Evolutionary conservation across 1,140 invertebrate genomes (phyloP), one percentile per base, ranked within the genome.

Genomic region (Delia radicum): DNA sequence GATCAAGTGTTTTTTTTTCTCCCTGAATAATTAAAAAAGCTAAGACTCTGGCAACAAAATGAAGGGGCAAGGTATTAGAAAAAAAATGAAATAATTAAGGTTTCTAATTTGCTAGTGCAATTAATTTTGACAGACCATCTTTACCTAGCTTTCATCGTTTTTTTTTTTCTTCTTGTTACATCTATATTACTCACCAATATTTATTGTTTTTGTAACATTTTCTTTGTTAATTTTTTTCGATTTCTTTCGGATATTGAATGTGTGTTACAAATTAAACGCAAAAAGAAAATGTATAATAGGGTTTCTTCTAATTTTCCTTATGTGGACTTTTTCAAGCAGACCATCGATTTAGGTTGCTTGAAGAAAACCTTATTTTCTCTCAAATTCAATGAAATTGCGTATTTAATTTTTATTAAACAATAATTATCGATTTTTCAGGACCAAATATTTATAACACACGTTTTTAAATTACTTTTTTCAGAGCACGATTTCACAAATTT

Each of bases 251-350:
- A 69, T 21, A 21, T 55, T 55, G 42, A 21, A 55, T 55, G n/a
- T 55, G 48, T 55, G 48, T 55, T 55, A 55, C 21, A 55, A 55
- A 55, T 55, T 55, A n/a, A 69, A 69, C 65, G 65, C 29, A 69
- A 21, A 69, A 69, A 69, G 65, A 37, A 69, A 69, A 69, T 69
- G 29, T 69, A 33, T 69, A 33, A 33, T 69, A 24, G 18, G 29
- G 29, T 33, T 29, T 67, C 48, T 55, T 55, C 18, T 29, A 67
- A 10, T 67, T 69, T 33, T 69, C 31, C 65, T 69, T 69, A 37
- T 69, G 65, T 69, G 29, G 65, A 21, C 18, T 31, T 55, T 69
- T 33, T 10, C 26, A 15, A 33, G 27, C 13, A 29, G 29, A 18
- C 24, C 65, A 69, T 33, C 5, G 65, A 37, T 33, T 21, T 37